phyloP scores from a whole-genome alignment of 2,888 invertebrate species.

The Ectemnius cavifrons region DNA sequence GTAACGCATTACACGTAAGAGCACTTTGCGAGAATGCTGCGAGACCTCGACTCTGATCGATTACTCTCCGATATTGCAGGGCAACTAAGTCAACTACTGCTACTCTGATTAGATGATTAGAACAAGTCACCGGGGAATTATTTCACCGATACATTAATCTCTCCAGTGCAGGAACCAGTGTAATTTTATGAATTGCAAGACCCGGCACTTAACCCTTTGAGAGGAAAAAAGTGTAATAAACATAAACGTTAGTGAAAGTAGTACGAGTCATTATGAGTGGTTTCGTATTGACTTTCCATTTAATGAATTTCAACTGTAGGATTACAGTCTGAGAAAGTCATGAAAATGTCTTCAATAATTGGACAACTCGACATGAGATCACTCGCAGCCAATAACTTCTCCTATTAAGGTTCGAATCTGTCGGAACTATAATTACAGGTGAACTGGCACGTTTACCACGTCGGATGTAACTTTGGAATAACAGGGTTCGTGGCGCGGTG shows the following conservation, averaged over 20 bases:
- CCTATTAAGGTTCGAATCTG: neutral
- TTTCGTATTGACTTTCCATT: neutral
- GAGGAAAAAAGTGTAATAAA: no score
- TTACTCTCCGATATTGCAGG: slow-evolving; percentile 25
- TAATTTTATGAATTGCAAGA: no score
- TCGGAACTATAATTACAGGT: slow-evolving; percentile 4
- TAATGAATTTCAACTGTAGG: neutral
- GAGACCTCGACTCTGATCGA: slow-evolving; percentile 15
- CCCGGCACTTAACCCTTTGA: no score
- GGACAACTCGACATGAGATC: neutral
- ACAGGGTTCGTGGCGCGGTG: neutral
- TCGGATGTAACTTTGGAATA: neutral
- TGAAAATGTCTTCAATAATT: neutral
- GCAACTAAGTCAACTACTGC: slow-evolving; percentile 38
- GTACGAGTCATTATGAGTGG: no score
- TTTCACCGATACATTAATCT: slow-evolving; percentile 26
- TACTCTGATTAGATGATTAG: slow-evolving; percentile 17
- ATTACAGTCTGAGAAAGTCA: no score
- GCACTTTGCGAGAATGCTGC: neutral
- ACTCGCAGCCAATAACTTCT: neutral
- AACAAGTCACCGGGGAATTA: slow-evolving; percentile 27
- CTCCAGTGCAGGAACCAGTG: neutral
- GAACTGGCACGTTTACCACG: neutral
- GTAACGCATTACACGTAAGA: neutral
- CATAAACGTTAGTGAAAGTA: no score